Evolutionary conservation across 2,113 vertebrate genomes (phyloP).

Genomic region (Fulmarus glacialis): DNA sequence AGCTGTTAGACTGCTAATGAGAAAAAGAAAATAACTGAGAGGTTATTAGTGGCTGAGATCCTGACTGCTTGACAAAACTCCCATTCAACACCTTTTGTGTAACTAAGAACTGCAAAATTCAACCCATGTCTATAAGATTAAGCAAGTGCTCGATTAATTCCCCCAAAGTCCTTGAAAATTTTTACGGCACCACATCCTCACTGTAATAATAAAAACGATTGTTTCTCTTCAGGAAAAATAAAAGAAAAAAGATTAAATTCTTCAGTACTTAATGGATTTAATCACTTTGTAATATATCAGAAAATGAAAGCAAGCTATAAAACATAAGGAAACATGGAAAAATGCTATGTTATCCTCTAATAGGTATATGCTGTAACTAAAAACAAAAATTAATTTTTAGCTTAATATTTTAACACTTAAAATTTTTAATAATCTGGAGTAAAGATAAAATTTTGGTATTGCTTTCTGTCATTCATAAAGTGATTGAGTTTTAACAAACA

Average conservation of each 20-base stretch:
- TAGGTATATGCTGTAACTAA: neutral
- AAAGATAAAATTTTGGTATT: neutral
- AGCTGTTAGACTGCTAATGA: conserved; percentile 31
- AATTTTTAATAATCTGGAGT: neutral
- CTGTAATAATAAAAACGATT: neutral
- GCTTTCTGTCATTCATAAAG: neutral
- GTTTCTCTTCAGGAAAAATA: neutral
- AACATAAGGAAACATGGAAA: neutral
- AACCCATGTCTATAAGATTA: neutral
- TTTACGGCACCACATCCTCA: neutral
- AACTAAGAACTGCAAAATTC: conserved; percentile 37
- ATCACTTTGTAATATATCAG: neutral
- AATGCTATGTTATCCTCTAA: neutral
- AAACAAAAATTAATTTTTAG: neutral
- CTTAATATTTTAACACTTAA: neutral
- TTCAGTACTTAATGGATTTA: neutral
- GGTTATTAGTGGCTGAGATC: conserved; percentile 42
- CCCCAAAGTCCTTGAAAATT: neutral
- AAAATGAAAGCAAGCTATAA: neutral
- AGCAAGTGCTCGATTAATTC: neutral
- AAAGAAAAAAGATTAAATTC: neutral
- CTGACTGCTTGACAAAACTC: conserved; percentile 54
- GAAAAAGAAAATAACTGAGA: conserved; percentile 48
- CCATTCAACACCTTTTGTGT: conserved; percentile 42
- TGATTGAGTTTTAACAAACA: neutral